Evolutionary conservation across 2,797 vertebrate genomes (phyloP).

Genomic region (Lepilemur ruficaudatus): DNA sequence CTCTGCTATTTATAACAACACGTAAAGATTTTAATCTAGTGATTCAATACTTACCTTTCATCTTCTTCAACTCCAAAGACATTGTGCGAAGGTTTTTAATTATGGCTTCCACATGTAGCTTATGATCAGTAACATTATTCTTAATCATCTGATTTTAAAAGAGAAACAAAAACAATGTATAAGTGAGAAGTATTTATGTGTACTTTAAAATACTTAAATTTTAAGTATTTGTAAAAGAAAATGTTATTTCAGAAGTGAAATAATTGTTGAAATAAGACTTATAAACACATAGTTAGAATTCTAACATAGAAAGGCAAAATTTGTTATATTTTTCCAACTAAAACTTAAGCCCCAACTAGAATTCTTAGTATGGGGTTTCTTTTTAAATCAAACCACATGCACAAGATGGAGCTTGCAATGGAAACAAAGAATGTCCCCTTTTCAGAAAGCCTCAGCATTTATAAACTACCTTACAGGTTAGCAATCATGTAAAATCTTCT

Average conservation of each 20-base stretch:
- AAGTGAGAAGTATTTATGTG: not conserved
- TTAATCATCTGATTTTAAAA: conserved; percentile 72
- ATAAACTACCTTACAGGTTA: not conserved
- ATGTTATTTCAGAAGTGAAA: conserved; percentile 15
- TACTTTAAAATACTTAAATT: not conserved
- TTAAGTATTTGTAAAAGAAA: conserved; percentile 46
- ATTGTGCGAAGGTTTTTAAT: conserved; percentile 79
- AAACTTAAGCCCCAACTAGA: not conserved
- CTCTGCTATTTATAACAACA: not conserved
- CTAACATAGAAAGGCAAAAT: not conserved
- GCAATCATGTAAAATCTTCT: not conserved
- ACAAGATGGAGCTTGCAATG: conserved; percentile 71
- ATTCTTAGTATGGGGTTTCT: not conserved
- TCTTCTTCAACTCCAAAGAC: conserved; percentile 82
- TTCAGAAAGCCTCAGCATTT: not conserved
- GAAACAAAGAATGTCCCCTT: accelerated
- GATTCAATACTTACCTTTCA: conserved; percentile 79
- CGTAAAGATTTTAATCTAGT: conserved; percentile 15
- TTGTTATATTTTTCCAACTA: conserved; percentile 28
- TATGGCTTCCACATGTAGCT: conserved; percentile 73
- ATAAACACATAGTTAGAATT: not conserved
- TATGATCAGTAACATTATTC: conserved; percentile 52
- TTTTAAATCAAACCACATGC: not conserved
- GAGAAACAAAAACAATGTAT: conserved; percentile 27
- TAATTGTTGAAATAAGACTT: conserved; percentile 14